Base-by-base conservation (phyloP, 2,113 vertebrate genomes). In the Pelmatolapia mariae region DNA sequence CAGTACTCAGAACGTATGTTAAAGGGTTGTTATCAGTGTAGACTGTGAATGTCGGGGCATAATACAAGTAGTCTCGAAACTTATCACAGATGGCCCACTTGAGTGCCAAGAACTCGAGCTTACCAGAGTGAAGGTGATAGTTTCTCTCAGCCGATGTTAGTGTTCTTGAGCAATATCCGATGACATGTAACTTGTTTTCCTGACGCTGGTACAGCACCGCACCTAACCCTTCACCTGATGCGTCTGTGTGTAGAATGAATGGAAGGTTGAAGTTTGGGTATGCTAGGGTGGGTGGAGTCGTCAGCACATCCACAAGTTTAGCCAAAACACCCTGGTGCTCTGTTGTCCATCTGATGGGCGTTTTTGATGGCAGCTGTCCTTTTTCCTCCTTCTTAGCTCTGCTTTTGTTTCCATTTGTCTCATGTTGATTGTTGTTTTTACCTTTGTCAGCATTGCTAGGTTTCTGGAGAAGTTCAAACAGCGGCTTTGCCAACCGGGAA, bases 401-500 rank as follows among this genome's bases (percentile, higher is more conserved):
- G 43, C 5, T 47, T 45, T 47, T 47, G 15, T 15, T 47, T 47
- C 45, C 26, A 18, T 31, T 31, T 31, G 26, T 18, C 57, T 31
- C 8, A 10, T 31, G 8, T 61, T 61, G 12, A 59, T 29, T 57
- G 24, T 29, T 57, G 4, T 4, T 31, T 16, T 31, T 31, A 10
- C 13, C 26, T 61, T 31, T 31, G 26, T 31, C 57, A 31, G 13
- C 0, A 18, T 0, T 61, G 5, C 57, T 18, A 9, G 26, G 26
- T 31, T 31, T 61, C 5, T 59, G 26, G 1, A 59, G 57, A 29
- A 61, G 57, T 18, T 61, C 57, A 61, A 61, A 61, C 26, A 61
- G 57, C 0, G 15, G 26, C 26, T 10, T 18, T 0, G 57, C 5
- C 26, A 61, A 18, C 26, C 3, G 0, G 0, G 57, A 31, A 8